These are phyloP conservation scores for Ennomos fuscantarius DNA, from an alignment of 2,888 invertebrate species.

Conservation along the genomic window DNA sequence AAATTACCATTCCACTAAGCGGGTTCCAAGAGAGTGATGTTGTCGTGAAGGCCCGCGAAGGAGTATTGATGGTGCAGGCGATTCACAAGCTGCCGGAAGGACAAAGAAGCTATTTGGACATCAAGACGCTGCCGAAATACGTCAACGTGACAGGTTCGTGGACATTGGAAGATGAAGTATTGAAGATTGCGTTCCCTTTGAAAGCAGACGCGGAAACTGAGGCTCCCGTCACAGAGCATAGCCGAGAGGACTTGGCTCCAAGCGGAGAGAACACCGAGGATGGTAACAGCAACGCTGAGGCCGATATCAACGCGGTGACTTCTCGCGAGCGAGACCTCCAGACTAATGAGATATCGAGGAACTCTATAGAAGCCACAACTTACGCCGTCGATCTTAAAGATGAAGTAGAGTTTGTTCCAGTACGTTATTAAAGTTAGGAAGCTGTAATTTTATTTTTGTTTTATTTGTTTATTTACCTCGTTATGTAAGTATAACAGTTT, in stretches of 20 bases:
- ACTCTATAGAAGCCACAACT: conserved; percentile 65
- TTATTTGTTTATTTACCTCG: not conserved
- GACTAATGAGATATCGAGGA: conserved; percentile 56
- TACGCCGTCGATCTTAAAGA: conserved; percentile 69
- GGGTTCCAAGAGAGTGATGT: conserved; percentile 70
- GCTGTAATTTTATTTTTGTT: not conserved
- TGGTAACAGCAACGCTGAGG: conserved; percentile 51
- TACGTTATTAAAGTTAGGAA: conserved; percentile 46
- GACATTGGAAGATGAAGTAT: conserved; percentile 55
- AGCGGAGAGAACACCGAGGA: conserved; percentile 19
- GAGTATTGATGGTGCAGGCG: conserved; percentile 71
- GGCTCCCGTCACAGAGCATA: conserved; percentile 33
- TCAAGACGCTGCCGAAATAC: conserved; percentile 57
- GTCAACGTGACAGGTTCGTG: conserved; percentile 66
- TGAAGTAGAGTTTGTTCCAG: conserved; percentile 71
- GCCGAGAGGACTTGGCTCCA: conserved; percentile 60
- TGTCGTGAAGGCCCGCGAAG: conserved; percentile 67
- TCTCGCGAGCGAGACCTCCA: conserved; percentile 37
- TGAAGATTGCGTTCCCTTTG: conserved; percentile 65
- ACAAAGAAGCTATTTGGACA: conserved; percentile 55
- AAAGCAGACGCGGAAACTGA: conserved; percentile 40
- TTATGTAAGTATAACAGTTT: too few relatives aligned
- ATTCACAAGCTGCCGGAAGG: conserved; percentile 45
- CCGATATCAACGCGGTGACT: conserved; percentile 50
- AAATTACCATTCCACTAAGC: conserved; percentile 55